Evolutionary conservation across 2,113 vertebrate genomes (phyloP).

Genomic region (Stigmatopora nigra): DNA sequence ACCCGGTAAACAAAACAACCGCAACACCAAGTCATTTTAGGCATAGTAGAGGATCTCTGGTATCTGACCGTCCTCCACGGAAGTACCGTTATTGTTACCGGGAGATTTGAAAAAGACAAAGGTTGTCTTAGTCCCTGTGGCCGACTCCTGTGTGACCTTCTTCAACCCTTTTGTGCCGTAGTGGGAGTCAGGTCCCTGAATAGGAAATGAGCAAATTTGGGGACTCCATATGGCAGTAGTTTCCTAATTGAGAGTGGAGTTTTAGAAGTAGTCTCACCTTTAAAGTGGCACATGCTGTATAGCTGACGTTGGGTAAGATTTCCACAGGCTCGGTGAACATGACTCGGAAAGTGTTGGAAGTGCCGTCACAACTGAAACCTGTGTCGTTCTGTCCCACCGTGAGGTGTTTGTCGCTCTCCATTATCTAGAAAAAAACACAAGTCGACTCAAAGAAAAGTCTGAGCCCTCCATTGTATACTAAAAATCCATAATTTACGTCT

Average conservation of each 20-base stretch:
- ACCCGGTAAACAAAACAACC: background rate
- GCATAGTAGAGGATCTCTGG: constrained; percentile 94
- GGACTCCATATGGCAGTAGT: background rate
- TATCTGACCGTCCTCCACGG: constrained; percentile 92
- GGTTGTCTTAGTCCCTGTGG: constrained; percentile 82
- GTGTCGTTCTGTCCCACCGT: constrained; percentile 89
- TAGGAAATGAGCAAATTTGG: background rate
- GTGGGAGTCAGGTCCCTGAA: constrained; percentile 88
- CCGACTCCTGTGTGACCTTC: constrained; percentile 81
- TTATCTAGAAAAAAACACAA: constrained; percentile 68
- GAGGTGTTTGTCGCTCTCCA: constrained; percentile 87
- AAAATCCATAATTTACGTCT: too few species aligned
- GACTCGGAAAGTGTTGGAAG: constrained; percentile 85
- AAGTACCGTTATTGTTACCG: constrained; percentile 93
- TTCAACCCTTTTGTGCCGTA: constrained; percentile 92
- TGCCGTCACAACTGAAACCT: constrained; percentile 89
- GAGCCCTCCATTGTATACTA: too few species aligned
- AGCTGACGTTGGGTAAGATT: constrained; percentile 84
- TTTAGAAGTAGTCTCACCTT: constrained; percentile 67
- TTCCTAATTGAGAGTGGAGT: background rate
- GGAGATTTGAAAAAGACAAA: constrained; percentile 91
- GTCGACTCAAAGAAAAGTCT: too few species aligned
- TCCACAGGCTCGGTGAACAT: constrained; percentile 95
- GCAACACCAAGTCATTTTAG: constrained; percentile 40
- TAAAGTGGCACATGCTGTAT: constrained; percentile 87